phyloP scores from a whole-genome alignment of 1,140 invertebrate species.

The Drosophila suzukii region DNA sequence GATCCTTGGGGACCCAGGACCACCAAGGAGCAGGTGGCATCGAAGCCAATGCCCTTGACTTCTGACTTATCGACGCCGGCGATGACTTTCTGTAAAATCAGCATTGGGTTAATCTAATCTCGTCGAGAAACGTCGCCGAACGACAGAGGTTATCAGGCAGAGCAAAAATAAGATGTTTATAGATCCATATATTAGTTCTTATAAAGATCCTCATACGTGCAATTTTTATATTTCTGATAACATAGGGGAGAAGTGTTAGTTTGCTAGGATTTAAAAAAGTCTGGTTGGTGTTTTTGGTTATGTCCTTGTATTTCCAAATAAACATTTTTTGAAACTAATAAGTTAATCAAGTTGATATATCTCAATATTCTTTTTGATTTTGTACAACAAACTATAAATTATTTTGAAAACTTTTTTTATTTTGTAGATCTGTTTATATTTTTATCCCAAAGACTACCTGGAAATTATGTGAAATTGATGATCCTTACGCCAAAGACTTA shows the following conservation, averaged over 20 bases:
- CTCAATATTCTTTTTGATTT: too few species aligned
- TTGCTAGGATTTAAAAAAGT: too few species aligned
- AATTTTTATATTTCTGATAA: not conserved
- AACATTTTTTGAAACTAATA: too few species aligned
- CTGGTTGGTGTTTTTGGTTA: not conserved
- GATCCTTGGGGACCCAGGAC: constrained; percentile 89
- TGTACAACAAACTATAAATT: too few species aligned
- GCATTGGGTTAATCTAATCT: constrained; percentile 65
- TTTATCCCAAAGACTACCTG: not conserved
- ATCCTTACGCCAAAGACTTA: constrained; percentile 4
- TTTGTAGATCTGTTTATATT: too few species aligned
- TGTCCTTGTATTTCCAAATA: too few species aligned
- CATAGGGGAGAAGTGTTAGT: too few species aligned
- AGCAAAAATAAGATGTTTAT: constrained; percentile 10
- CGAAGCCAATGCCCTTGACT: constrained; percentile 95
- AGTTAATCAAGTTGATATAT: too few species aligned
- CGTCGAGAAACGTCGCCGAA: constrained; percentile 21
- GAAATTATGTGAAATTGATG: not conserved
- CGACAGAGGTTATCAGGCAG: constrained; percentile 23
- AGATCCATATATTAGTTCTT: not conserved
- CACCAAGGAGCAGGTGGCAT: constrained; percentile 97
- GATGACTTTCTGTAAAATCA: constrained; percentile 86
- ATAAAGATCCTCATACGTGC: not conserved
- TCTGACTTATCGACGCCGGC: constrained; percentile 85
- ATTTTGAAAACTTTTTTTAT: too few species aligned